Conservation (phyloP, 1,140 invertebrate species). For the Bombus sibiricus region DNA sequence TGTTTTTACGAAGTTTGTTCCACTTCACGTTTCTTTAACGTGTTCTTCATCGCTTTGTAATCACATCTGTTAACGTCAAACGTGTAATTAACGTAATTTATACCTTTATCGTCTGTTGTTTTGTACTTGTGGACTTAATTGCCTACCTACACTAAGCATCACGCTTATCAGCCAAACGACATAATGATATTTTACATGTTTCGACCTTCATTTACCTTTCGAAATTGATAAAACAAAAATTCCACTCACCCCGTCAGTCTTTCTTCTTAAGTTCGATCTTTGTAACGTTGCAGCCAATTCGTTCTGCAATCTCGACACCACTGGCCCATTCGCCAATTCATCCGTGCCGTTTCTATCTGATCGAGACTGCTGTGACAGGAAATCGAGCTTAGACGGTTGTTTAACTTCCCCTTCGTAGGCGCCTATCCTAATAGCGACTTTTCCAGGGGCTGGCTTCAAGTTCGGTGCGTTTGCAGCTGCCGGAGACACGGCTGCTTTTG, state of each 20-base stretch:
- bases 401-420: conserved; percentile 82
- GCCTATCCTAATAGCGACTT: conserved; percentile 79
- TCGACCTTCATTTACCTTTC: background rate
- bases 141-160: background rate
- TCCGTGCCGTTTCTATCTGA: conserved; percentile 71
- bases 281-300: conserved; percentile 89
- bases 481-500: conserved; percentile 48
- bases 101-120: background rate
- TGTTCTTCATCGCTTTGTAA: too few relatives aligned
- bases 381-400: conserved; percentile 87
- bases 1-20: background rate
- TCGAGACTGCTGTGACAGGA: conserved; percentile 82
- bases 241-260: conserved; percentile 86
- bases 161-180: background rate
- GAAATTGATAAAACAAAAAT: background rate
- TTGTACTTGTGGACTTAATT: background rate
- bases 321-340: conserved; percentile 72
- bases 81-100: conserved; percentile 21
- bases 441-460: conserved; percentile 59
- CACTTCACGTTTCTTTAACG: background rate
- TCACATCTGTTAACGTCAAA: background rate
- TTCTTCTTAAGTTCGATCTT: conserved; percentile 88
- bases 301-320: conserved; percentile 87
- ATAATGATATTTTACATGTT: background rate
- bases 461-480: conserved; percentile 33